Percentiles rank a stretch among this genome's conserved stretches.
Evolutionary conservation across 2,888 invertebrate species (phyloP).

Genomic region (Pecten maximus): DNA sequence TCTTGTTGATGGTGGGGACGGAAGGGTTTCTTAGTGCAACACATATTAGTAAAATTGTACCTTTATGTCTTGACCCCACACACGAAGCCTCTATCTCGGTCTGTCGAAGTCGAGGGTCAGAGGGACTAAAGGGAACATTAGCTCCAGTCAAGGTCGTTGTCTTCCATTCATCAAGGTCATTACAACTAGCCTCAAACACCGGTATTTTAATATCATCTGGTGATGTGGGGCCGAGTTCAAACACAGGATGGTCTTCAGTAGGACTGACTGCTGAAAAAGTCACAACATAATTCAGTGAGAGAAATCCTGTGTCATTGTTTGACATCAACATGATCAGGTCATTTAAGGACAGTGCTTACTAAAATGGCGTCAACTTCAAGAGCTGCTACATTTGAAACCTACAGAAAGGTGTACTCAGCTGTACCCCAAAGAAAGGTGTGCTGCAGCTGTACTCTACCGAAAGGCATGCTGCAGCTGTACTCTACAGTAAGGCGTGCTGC

Average conservation of each 20-base stretch:
- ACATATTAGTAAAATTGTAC: background rate
- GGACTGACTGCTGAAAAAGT: background rate
- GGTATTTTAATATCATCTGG: background rate
- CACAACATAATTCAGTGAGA: too few species aligned
- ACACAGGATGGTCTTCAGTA: conserved; percentile 57
- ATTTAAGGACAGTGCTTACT: too few species aligned
- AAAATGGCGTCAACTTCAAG: too few species aligned
- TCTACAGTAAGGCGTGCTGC: too few species aligned
- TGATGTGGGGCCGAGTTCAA: conserved; percentile 51
- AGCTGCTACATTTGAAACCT: too few species aligned
- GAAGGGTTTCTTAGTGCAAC: too few species aligned
- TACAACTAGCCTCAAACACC: conserved; percentile 44
- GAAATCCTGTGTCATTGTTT: too few species aligned
- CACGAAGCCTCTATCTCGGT: conserved; percentile 24
- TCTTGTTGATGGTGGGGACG: background rate
- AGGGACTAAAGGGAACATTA: conserved; percentile 73
- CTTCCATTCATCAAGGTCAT: conserved; percentile 72
- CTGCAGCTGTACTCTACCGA: too few species aligned
- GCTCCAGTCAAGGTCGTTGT: conserved; percentile 75
- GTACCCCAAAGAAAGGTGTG: too few species aligned
- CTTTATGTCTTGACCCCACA: background rate
- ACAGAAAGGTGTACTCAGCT: too few species aligned
- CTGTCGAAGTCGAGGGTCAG: conserved; percentile 69
- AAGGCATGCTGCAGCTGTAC: too few species aligned
- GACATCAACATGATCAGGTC: too few species aligned